phyloP scores from a whole-genome alignment of 2,888 invertebrate genomes.

The Drosophila affinis region DNA sequence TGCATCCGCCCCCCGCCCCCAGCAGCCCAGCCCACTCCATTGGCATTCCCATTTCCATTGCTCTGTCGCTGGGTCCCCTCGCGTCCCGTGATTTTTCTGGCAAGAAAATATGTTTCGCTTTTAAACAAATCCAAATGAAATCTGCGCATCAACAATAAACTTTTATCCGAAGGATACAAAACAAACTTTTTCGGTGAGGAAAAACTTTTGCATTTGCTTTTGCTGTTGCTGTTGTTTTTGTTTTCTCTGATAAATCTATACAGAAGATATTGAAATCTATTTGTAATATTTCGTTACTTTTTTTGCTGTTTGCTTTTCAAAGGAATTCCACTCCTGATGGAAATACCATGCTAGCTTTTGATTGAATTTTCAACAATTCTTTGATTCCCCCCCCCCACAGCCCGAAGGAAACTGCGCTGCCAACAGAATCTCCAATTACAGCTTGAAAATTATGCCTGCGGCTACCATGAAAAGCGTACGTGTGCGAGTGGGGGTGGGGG shows the following conservation, averaged over 20 bases:
- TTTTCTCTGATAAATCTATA: conserved; percentile 55
- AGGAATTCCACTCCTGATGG: conserved; percentile 59
- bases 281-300: conserved; percentile 55
- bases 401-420: conserved; percentile 6
- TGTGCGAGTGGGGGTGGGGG: background rate
- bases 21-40: too few species aligned
- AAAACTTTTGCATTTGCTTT: conserved; percentile 41
- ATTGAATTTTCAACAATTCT: conserved; percentile 62
- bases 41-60: background rate
- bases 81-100: background rate
- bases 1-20: conserved; percentile 18
- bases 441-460: conserved; percentile 12
- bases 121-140: conserved; percentile 72
- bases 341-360: conserved; percentile 64
- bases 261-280: conserved; percentile 73
- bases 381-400: conserved; percentile 16
- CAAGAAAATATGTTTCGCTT: conserved; percentile 62
- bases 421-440: conserved; percentile 30
- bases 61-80: background rate
- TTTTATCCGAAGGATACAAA: conserved; percentile 39
- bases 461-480: background rate
- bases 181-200: conserved; percentile 25
- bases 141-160: conserved; percentile 68
- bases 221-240: conserved; percentile 6
- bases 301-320: conserved; percentile 17